Evolutionary conservation across 2,888 invertebrate genomes (phyloP).

Genomic region (Acanthosepion lycidas): DNA sequence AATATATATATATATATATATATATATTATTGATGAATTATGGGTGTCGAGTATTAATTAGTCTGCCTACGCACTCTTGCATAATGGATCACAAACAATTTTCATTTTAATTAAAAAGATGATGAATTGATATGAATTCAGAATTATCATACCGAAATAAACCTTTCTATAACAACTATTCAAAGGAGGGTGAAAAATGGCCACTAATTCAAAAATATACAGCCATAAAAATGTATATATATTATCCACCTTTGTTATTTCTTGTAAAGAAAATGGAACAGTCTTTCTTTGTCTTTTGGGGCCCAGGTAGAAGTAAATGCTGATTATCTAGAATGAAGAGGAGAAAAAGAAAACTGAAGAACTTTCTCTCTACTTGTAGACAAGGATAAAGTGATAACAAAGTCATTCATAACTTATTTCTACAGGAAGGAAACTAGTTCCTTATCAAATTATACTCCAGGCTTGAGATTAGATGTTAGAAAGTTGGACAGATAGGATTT

Average conservation of each 20-base stretch:
- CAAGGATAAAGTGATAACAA: neutral
- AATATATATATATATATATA: neutral
- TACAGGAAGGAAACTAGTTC: neutral
- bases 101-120: neutral
- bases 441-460: neutral
- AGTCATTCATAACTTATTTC: neutral
- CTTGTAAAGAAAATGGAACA: neutral
- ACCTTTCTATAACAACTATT: neutral
- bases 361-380: neutral
- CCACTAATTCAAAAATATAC: constrained; percentile 8
- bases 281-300: neutral
- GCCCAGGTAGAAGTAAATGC: neutral
- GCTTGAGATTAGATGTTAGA: neutral
- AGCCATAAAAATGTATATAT: constrained; percentile 33
- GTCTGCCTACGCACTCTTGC: neutral
- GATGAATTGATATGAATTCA: neutral
- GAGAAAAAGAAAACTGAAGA: neutral
- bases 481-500: neutral
- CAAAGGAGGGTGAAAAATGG: neutral
- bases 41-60: neutral
- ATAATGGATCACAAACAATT: neutral
- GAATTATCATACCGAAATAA: neutral
- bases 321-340: neutral
- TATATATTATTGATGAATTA: neutral
- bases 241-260: neutral